Base-by-base conservation (phyloP, 2,888 invertebrate genomes). In the Molorchus minor region DNA sequence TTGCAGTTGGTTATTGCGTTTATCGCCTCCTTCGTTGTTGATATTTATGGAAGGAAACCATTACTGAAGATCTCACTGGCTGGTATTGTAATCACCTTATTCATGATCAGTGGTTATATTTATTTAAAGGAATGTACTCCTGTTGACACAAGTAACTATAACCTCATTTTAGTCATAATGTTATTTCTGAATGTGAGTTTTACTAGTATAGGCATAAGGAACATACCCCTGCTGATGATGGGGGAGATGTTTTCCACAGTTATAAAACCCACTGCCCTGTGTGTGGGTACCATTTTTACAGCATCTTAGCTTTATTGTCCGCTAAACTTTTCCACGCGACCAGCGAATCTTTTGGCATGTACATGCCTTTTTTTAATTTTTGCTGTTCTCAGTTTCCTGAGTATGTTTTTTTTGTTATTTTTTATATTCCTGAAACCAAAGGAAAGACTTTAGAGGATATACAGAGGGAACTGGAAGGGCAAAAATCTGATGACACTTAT, bases 1-100 rank as follows among this genome's bases (percentile, higher is more conserved):
- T 82, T 86, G 36, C 87, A 87, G 79, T 81, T 86, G 1, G 77
- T 85, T 0, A 83, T 86, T 2, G 85, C 87, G 52, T 79, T 83
- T 35, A 75, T 86, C 4, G 84, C 86, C 1, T 84, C 86, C 2
- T 76, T 85, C 53, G 78, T 87, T 8, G 86, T 87, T 5, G 87
- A 88, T 71, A 78, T 80, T 52, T 75, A 82, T 2, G 87, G 88
- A 1, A 75, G 87, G 52, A 78, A 83, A 57, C 81, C 82, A 1
- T 75, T 87, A 8, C 77, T 87, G 25, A 74, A 86, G 2, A 62
- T 82, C 13, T 86, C 85, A 3, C 82, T 84, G 1, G 62, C 80
- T 2, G 76, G 83, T 0, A 80, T 82, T 4, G 75, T 81, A 0
- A 15, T 82, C 1, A 77, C 82, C 0, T 75, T 83, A 10, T 71